Conservation (phyloP, 2,888 invertebrate species). For the Balanococcus diminutus region DNA sequence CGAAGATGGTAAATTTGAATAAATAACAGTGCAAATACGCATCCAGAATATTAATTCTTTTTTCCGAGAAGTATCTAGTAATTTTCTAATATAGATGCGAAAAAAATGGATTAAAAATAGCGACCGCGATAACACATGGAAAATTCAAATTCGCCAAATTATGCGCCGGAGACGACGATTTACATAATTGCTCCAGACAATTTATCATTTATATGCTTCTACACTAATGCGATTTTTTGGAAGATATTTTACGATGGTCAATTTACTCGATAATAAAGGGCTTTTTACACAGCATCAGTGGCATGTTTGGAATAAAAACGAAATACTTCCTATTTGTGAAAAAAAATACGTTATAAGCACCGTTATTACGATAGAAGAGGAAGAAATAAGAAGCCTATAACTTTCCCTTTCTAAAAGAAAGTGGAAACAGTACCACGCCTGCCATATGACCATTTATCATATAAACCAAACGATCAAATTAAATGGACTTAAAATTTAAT, state of each 20-base stretch:
- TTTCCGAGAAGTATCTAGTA: neutral
- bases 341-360: conserved; percentile 41
- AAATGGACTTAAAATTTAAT: conserved; percentile 35
- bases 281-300: neutral
- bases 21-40: neutral
- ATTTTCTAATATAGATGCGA: neutral
- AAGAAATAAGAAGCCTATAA: conserved; percentile 49
- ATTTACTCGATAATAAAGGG: neutral
- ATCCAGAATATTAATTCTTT: neutral
- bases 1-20: neutral
- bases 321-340: conserved; percentile 5
- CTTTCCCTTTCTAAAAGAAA: conserved; percentile 55
- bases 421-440: conserved; percentile 49
- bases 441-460: conserved; percentile 48
- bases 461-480: conserved; percentile 42
- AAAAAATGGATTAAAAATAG: neutral
- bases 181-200: neutral
- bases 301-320: neutral
- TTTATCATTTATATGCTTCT: neutral
- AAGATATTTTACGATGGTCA: neutral
- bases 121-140: neutral
- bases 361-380: conserved; percentile 32
- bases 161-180: neutral
- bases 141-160: neutral
- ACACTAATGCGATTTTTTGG: neutral